phyloP scores from a whole-genome alignment of 2,113 vertebrate species.

The Hemichromis elongatus region DNA sequence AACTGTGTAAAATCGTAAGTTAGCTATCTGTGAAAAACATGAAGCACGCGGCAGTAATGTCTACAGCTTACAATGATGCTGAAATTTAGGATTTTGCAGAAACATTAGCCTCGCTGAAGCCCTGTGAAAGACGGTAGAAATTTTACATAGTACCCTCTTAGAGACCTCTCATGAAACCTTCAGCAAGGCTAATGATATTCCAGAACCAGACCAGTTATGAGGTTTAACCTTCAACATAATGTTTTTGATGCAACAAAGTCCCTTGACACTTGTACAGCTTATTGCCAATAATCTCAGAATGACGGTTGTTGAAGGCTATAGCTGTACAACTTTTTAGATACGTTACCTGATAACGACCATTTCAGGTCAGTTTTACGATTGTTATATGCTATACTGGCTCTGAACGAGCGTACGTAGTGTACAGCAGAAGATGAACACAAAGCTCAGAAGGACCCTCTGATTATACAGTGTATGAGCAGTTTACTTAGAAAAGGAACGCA shows the following conservation, averaged over 20 bases:
- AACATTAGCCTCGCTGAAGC: background rate
- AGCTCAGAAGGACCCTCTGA: background rate
- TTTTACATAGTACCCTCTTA: background rate
- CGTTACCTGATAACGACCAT: background rate
- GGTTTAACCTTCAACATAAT: slow-evolving; percentile 10
- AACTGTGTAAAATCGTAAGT: background rate
- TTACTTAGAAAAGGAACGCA: background rate
- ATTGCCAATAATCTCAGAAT: background rate
- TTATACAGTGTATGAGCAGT: background rate
- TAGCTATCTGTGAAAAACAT: background rate
- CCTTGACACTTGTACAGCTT: background rate
- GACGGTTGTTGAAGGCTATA: background rate
- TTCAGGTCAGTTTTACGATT: background rate
- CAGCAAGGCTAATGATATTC: slow-evolving; percentile 5
- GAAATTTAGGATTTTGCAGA: background rate
- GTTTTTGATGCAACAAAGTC: background rate
- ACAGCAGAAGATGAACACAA: background rate
- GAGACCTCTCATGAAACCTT: background rate
- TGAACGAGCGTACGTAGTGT: background rate
- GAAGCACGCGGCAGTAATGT: background rate
- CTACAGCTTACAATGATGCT: background rate
- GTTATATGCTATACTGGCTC: background rate
- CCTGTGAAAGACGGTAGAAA: background rate
- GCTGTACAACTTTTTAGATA: background rate
- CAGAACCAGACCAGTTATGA: slow-evolving; percentile 10